Evolutionary conservation across 2,797 vertebrate genomes (phyloP), one percentile per base, ranked within the genome.

Genomic region (Clarias pachynema): DNA sequence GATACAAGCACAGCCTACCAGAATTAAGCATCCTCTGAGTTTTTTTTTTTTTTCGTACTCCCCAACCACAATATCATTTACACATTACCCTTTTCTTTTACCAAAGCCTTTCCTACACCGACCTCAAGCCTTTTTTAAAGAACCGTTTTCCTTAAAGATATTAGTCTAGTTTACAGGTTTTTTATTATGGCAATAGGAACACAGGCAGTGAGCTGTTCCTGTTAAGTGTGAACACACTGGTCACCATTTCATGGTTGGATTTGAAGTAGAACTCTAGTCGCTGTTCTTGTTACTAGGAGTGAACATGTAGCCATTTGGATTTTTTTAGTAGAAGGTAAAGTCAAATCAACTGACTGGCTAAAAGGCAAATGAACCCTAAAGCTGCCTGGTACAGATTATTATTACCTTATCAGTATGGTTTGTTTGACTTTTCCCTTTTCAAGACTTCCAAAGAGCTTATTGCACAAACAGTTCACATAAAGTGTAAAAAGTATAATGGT

Each of bases 41-140:
- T n/a, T 12, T 7, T 7, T 40, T 37, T 37, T 37, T 5, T n/a
- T n/a, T n/a, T n/a, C n/a, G n/a, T n/a, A n/a, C n/a, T n/a, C n/a
- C n/a, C n/a, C 66, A 10, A 59, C 56, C 63, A 22, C 24, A 12
- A 82, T 79, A 59, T 59, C 44, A 86, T 75, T 37, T 34, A 49
- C 26, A 49, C 72, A n/a, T 12, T 20, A n/a, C 60, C 7, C 44
- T 8, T 84, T 65, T 22, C 37, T 83, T 88, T 87, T 87, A 63
- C 84, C 85, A 91, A 91, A 91, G 88, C 85, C 79, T 89, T 86
- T 34, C 83, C 24, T 84, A 79, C 49, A 88, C 74, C 56, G 78
- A 84, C 65, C 29, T 89, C 63, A 40, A 86, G 81, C 59, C 75
- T 56, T 73, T 89, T 92, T 88, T 90, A 82, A 53, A 85, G 49